Evolutionary conservation across 2,888 invertebrate genomes (phyloP).

Genomic region (Temnothorax ravouxi): DNA sequence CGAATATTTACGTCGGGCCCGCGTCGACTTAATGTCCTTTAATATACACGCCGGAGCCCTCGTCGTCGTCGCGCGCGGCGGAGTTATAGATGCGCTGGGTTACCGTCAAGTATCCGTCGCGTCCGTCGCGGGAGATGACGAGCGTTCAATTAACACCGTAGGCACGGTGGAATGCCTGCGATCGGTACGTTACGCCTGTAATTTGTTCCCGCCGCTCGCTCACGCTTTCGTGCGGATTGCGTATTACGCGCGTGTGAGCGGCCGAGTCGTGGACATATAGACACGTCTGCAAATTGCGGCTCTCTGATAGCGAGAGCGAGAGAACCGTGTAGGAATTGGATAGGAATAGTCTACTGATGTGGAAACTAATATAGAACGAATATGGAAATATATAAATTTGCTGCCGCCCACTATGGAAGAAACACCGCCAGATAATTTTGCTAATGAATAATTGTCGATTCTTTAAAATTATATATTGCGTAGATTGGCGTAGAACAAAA

Average conservation of each 20-base stretch:
- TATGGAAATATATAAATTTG: constrained; percentile 16
- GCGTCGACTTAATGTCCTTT: constrained; percentile 35
- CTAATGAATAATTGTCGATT: constrained; percentile 14
- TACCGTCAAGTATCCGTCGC: constrained; percentile 33
- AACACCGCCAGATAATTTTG: background rate
- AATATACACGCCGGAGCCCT: constrained; percentile 38
- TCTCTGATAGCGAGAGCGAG: background rate
- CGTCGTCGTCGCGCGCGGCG: constrained; percentile 4
- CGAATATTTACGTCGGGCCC: constrained; percentile 47
- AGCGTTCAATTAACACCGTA: constrained; percentile 55
- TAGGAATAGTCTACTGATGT: constrained; percentile 9
- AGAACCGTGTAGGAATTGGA: background rate
- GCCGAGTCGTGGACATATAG: background rate
- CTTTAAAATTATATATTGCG: constrained; percentile 45
- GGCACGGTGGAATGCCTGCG: constrained; percentile 40
- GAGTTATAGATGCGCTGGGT: constrained; percentile 30
- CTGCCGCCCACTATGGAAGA: background rate
- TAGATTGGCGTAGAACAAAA: constrained; percentile 31
- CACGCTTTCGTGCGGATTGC: constrained; percentile 34
- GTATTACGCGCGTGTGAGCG: constrained; percentile 20
- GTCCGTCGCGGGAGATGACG: constrained; percentile 36
- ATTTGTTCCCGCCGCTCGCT: constrained; percentile 43
- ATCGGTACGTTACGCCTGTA: constrained; percentile 51
- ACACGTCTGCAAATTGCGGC: constrained; percentile 26
- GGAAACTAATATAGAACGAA: constrained; percentile 22